These are phyloP conservation scores for Malurus elegans DNA, from an alignment of 2,113 vertebrate genomes.

Conservation along the genomic window DNA sequence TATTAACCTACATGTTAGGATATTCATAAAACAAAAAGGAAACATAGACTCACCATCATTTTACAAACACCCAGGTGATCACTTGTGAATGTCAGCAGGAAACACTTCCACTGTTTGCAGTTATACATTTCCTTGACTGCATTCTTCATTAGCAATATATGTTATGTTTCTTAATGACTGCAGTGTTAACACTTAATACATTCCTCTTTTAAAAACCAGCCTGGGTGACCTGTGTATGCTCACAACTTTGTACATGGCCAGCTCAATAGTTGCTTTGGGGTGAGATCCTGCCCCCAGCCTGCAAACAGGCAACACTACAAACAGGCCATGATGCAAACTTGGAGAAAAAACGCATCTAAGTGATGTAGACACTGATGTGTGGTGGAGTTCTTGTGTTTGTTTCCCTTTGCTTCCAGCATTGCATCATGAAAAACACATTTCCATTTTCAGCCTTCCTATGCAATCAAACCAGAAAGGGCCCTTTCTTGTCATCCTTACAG, in stretches of 20 bases:
- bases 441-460: not conserved
- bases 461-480: not conserved
- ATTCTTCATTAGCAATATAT: not conserved
- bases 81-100: not conserved
- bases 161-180: not conserved
- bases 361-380: not conserved
- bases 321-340: not conserved
- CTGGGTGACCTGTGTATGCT: not conserved
- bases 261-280: not conserved
- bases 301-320: not conserved
- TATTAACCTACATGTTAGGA: not conserved
- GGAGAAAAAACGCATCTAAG: not conserved
- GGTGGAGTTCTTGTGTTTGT: not conserved
- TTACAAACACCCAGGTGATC: not conserved
- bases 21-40: not conserved
- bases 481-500: not conserved
- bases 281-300: not conserved
- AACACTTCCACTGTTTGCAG: not conserved
- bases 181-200: not conserved
- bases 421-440: not conserved
- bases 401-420: not conserved
- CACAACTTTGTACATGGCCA: not conserved
- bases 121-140: not conserved
- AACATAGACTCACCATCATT: not conserved
- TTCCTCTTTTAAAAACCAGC: not conserved